Conservation (phyloP, 2,888 invertebrate species). For the Amaurobius ferox region DNA sequence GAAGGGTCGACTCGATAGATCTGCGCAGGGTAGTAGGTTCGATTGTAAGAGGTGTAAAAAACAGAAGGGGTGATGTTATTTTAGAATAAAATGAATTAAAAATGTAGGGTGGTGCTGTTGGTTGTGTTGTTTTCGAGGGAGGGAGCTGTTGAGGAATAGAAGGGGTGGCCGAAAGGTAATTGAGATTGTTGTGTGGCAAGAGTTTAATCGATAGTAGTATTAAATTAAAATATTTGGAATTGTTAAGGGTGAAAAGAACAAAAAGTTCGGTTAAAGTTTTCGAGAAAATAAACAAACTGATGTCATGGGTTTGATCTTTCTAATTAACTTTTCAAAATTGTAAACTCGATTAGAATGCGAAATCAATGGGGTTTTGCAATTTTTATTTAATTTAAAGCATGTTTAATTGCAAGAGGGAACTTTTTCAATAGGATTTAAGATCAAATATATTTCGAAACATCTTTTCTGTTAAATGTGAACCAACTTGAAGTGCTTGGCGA, state of each 20-base stretch:
- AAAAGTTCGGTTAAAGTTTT: neutral
- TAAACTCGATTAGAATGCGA: neutral
- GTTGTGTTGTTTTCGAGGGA: constrained; percentile 21
- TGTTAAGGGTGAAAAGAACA: neutral
- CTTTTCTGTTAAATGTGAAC: too few species aligned
- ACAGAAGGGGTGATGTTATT: constrained; percentile 39
- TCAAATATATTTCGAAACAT: too few species aligned
- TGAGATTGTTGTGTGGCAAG: constrained; percentile 3
- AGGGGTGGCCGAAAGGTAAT: neutral
- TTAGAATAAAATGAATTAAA: constrained; percentile 59
- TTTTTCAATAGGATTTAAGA: too few species aligned
- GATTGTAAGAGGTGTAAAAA: neutral
- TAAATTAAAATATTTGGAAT: constrained; percentile 14
- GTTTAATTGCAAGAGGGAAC: too few species aligned
- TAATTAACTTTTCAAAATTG: constrained; percentile 3
- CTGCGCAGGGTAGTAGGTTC: constrained; percentile 40
- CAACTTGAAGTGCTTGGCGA: too few species aligned
- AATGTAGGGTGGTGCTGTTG: neutral
- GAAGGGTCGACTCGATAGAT: constrained; percentile 39
- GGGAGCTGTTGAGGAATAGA: neutral
- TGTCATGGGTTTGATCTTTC: neutral
- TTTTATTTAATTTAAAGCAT: too few species aligned
- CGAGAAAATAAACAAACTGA: neutral
- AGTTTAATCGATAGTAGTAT: neutral
- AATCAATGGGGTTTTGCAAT: too few species aligned